Base-by-base conservation (phyloP, 2,113 vertebrate genomes). In the Elanoides forficatus region DNA sequence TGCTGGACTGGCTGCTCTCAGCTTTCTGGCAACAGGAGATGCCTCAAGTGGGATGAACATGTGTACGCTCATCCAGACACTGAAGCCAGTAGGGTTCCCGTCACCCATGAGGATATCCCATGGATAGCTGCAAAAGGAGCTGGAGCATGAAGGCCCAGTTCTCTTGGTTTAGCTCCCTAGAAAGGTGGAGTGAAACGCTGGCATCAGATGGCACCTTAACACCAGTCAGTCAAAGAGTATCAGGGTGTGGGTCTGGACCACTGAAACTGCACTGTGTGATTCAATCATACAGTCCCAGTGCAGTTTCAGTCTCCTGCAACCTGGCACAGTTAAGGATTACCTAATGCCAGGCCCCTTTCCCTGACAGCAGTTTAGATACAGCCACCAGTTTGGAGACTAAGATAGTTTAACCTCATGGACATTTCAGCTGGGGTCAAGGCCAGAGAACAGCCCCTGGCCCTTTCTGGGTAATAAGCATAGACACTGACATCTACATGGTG, bases 91-190 rank as follows among this genome's bases (percentile, higher is more conserved):
- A 43, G 25, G 21, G 19, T 23, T 59, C 30, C 66, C 2, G 3
- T 18, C 38, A 25, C 20, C 20, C 13, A 1, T 2, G 13, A 20
- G 52, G 55, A 4, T 1, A 1, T 11, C 10, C 52, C 5, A 0
- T 0, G 34, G 50, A 13, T 0, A 2, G 17, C 68, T 73, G 63
- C 40, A 22, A 3, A 34, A 40, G 25, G 34, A 53, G 29, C 38
- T 63, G 43, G 32, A 76, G n/a, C 1, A 1, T 8, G 26, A 74
- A 9, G 18, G 27, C 25, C 43, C 6, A 0, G 6, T 8, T 42
- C 17, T 73, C 8, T 27, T 11, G 38, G 9, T 48, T 52, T 17
- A 50, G 32, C 13, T 67, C 21, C 74, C 48, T 30, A 17, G 63
- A 34, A 67, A 68, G 22, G 50, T 3, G 5, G 13, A 65, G n/a